Conservation (phyloP, 1,140 invertebrate genomes). For the Aphaenogaster rudis region DNA sequence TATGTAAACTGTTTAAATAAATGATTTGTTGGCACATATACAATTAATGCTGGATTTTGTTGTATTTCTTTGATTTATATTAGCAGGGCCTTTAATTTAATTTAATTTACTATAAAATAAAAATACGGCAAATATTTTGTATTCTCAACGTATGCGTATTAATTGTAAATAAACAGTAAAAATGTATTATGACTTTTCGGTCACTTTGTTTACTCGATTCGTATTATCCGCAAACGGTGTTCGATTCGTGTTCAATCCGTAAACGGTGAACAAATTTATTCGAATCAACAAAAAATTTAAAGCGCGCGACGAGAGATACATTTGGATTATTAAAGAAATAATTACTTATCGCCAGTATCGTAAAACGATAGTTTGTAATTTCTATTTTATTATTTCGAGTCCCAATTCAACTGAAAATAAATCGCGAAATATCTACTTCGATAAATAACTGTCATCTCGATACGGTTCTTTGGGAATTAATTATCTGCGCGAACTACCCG, state of each 20-base stretch:
- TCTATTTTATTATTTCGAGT: background rate
- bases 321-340: background rate
- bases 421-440: background rate
- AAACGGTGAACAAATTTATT: background rate
- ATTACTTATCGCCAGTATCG: background rate
- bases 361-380: background rate
- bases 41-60: too few species aligned
- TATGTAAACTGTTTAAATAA: too few species aligned
- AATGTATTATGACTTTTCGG: background rate
- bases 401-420: background rate
- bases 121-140: background rate
- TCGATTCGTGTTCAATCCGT: background rate
- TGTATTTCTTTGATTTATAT: too few species aligned
- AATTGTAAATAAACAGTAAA: background rate
- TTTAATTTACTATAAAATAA: background rate
- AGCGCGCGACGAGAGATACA: background rate
- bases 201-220: background rate
- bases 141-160: background rate
- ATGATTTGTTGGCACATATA: too few species aligned
- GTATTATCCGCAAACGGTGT: too few species aligned
- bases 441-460: background rate
- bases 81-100: too few species aligned
- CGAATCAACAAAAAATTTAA: background rate
- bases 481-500: background rate
- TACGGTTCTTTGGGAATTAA: background rate